These are phyloP conservation scores for Acanthurus lineatus DNA, from an alignment of 2,797 vertebrate species.

Conservation along the genomic window DNA sequence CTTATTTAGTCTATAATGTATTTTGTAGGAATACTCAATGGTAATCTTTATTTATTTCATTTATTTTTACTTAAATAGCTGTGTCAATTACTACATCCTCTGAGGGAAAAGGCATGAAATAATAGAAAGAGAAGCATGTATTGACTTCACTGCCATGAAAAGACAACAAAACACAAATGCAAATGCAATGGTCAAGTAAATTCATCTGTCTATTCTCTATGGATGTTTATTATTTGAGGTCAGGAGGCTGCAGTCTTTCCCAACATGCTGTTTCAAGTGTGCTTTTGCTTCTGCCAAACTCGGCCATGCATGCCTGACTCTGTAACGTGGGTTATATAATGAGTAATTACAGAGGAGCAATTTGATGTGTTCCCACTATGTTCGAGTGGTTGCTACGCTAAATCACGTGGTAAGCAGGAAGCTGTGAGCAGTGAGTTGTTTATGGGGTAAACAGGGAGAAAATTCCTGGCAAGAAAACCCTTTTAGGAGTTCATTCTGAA, in stretches of 20 bases:
- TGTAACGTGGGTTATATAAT: constrained; percentile 46
- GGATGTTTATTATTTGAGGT: constrained; percentile 14
- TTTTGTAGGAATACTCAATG: neutral
- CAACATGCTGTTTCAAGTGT: neutral
- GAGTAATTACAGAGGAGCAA: constrained; percentile 45
- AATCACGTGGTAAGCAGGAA: constrained; percentile 42
- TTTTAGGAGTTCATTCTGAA: constrained; percentile 51
- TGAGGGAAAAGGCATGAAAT: no score
- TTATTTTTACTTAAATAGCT: no score
- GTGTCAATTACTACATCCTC: no score
- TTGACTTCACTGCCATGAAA: neutral
- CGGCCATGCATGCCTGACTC: constrained; percentile 26
- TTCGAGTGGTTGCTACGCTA: constrained; percentile 25
- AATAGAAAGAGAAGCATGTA: neutral
- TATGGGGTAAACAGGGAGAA: neutral
- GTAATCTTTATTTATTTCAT: neutral
- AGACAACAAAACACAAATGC: neutral
- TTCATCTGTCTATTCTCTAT: constrained; percentile 9
- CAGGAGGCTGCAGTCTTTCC: constrained; percentile 18
- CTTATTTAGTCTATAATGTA: neutral
- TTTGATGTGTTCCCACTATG: constrained; percentile 32
- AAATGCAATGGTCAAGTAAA: neutral
- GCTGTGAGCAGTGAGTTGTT: constrained; percentile 24
- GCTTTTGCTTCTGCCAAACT: constrained; percentile 29
- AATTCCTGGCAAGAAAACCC: constrained; percentile 50